Base-by-base conservation (phyloP, 2,113 vertebrate genomes). In the Crotalus tigris region DNA sequence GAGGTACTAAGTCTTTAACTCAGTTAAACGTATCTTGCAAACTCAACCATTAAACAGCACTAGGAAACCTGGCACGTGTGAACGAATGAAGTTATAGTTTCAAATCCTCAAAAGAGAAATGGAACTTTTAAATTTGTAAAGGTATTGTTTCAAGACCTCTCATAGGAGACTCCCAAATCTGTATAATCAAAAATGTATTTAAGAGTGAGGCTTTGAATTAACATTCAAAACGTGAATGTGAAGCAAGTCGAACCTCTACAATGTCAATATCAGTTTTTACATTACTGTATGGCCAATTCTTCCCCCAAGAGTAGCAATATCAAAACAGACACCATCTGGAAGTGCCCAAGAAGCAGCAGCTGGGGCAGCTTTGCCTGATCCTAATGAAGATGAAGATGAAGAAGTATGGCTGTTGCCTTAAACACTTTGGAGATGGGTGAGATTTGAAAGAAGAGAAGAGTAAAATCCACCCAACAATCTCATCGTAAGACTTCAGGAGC, bases 131-230 rank as follows among this genome's bases (percentile, higher is more conserved):
- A 13, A 21, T 26, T 10, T 61, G 64, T 87, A 54, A 55, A 92
- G 8, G 3, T 0, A 26, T 49, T 7, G 54, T 93, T 93, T 93
- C 90, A 19, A 91, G 26, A 95, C 46, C 46, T 93, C 94, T 95
- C 64, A 53, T 19, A 44, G 24, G 29, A 88, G 46, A 54, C 85
- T 92, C 85, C 64, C 0, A 4, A 33, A 23, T 93, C 92, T 85
- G 91, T 86, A 17, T 90, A 90, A 92, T 87, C 59, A 90, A 94
- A 94, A 95, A 94, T 85, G 93, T 95, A 86, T 59, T 86, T 81
- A 91, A 44, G 69, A 81, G 7, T 39, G 46, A 69, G n/a, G 55
- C 85, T 92, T 85, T 23, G 33, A 23, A 29, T 53, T 61, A 29
- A 26, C 85, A 26, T 64, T 86, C 3, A n/a, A 33, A 64, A 85